phyloP scores from a whole-genome alignment of 2,113 vertebrate genomes.

The Eolophus roseicapilla region DNA sequence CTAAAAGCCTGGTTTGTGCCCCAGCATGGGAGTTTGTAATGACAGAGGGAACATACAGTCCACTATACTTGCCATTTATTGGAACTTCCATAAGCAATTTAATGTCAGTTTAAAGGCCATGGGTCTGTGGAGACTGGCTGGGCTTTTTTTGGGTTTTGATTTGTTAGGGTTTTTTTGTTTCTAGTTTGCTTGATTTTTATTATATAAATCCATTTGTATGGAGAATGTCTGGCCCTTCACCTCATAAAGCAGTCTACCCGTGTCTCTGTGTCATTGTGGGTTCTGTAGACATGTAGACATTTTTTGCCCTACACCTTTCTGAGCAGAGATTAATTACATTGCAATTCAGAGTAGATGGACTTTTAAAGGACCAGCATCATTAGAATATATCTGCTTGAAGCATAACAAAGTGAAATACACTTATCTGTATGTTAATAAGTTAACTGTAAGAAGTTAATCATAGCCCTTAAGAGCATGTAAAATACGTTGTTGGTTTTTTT shows the following conservation, averaged over 20 bases:
- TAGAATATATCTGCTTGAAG: conserved; percentile 1
- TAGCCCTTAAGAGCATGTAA: neutral
- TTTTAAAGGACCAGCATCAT: conserved; percentile 28
- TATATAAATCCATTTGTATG: neutral
- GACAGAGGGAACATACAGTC: neutral
- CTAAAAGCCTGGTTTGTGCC: neutral
- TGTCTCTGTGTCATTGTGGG: neutral
- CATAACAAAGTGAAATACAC: neutral
- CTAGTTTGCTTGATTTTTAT: neutral
- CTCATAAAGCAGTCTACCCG: neutral
- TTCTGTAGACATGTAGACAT: neutral
- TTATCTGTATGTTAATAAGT: conserved; percentile 41
- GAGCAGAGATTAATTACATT: conserved; percentile 48
- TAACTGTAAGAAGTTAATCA: neutral
- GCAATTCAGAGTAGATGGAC: conserved; percentile 21
- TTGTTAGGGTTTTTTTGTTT: neutral
- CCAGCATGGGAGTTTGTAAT: neutral
- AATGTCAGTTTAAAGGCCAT: neutral
- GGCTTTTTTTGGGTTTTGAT: neutral
- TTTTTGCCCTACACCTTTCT: neutral
- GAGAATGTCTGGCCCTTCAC: neutral
- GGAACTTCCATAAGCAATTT: neutral
- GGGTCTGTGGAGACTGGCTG: neutral
- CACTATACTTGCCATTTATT: neutral
- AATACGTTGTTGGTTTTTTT: neutral